A percentile compares a stretch with the other conserved stretches of the same genome.
phyloP scores from a whole-genome alignment of 2,888 invertebrate genomes.

The Scaptomyza flava region DNA sequence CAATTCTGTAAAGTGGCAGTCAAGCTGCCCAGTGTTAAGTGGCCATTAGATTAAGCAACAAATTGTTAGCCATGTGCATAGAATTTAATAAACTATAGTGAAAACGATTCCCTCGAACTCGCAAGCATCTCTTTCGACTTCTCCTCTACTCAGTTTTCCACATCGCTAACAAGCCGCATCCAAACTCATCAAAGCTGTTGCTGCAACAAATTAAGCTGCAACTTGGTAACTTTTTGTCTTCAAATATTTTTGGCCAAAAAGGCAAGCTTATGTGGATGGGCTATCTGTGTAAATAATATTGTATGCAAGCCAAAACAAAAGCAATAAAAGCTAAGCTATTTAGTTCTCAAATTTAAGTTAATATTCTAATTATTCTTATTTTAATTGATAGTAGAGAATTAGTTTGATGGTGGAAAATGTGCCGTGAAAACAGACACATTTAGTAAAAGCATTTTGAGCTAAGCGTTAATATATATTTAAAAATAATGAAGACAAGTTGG shows the following conservation, averaged over 20 bases:
- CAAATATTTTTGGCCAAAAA: neutral
- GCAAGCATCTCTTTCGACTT: neutral
- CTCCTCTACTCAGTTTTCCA: slow-evolving; percentile 4
- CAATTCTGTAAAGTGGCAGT: slow-evolving; percentile 51
- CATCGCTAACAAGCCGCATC: neutral
- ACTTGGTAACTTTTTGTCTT: neutral
- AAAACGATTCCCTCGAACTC: slow-evolving; percentile 27
- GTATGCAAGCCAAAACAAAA: neutral
- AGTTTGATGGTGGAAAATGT: too few species aligned
- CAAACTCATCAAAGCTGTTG: slow-evolving; percentile 4
- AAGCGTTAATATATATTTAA: too few species aligned
- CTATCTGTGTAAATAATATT: neutral
- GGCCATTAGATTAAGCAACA: slow-evolving; percentile 47
- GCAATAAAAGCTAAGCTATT: neutral
- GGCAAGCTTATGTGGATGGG: neutral
- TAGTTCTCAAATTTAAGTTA: neutral
- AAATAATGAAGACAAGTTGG: too few species aligned
- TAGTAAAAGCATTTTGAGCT: too few species aligned
- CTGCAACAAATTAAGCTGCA: slow-evolving; percentile 19
- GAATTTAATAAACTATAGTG: slow-evolving; percentile 62
- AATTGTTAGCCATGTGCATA: slow-evolving; percentile 43
- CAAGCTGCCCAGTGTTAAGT: slow-evolving; percentile 28
- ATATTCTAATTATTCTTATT: neutral
- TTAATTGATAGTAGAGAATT: too few species aligned
- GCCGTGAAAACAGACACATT: too few species aligned